Conservation (phyloP, 2,113 vertebrate species). For the Fregata magnificens region DNA sequence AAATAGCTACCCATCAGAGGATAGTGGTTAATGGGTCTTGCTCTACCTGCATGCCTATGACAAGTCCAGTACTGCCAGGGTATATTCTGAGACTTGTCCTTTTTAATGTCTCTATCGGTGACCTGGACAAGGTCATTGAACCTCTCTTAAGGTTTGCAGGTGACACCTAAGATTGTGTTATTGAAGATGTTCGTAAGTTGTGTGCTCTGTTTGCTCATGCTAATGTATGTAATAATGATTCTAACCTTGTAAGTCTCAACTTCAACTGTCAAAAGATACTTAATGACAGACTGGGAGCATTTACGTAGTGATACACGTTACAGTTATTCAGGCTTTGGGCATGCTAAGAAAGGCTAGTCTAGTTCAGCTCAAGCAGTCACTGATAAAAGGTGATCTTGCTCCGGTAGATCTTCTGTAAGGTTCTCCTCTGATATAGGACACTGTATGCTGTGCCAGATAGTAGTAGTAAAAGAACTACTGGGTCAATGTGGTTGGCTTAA, state of each 20-base stretch:
- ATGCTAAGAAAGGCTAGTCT: background rate
- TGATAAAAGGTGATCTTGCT: background rate
- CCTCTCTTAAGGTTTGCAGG: background rate
- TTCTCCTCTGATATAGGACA: background rate
- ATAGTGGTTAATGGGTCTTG: background rate
- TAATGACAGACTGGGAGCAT: background rate
- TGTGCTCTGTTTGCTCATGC: background rate
- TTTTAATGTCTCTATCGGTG: background rate
- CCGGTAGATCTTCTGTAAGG: background rate
- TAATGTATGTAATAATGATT: background rate
- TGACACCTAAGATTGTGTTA: background rate
- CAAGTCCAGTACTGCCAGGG: background rate
- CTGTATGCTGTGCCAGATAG: background rate
- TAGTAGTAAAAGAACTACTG: background rate
- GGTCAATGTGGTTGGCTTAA: background rate
- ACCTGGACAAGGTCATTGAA: background rate
- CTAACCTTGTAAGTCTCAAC: background rate
- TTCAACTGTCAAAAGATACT: background rate
- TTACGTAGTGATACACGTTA: background rate
- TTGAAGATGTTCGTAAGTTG: accelerated
- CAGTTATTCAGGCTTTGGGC: background rate
- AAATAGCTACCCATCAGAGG: background rate
- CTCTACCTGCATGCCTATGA: background rate
- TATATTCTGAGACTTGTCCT: background rate
- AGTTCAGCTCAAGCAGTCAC: background rate